Conservation (phyloP, 2,113 vertebrate genomes). For the Onychostoma macrolepis region DNA sequence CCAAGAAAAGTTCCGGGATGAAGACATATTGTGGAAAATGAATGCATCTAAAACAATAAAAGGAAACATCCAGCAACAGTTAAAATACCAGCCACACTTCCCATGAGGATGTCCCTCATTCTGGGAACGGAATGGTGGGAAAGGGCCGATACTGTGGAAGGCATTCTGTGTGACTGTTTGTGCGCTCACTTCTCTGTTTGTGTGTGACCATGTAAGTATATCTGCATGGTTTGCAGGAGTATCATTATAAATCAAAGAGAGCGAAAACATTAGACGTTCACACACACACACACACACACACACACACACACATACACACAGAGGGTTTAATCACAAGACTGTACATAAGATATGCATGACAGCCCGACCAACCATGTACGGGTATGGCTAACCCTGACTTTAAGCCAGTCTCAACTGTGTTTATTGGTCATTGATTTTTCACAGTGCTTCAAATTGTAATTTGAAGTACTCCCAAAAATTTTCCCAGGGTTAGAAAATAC, state of each 20-base stretch:
- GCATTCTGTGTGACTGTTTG: constrained; percentile 36
- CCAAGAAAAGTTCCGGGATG: constrained; percentile 19
- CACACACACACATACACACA: constrained; percentile 4
- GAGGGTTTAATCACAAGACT: neutral
- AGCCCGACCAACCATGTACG: neutral
- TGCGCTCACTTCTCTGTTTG: neutral
- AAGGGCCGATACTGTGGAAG: constrained; percentile 29
- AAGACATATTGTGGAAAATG: neutral
- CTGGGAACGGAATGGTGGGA: constrained; percentile 55
- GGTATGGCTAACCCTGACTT: neutral
- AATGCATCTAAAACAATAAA: constrained; percentile 46
- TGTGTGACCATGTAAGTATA: constrained; percentile 25
- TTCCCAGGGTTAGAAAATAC: constrained; percentile 17
- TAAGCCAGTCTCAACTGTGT: neutral
- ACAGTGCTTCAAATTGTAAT: neutral
- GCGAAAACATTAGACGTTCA: constrained; percentile 17
- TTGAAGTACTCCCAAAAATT: neutral
- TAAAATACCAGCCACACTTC: constrained; percentile 46
- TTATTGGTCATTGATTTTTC: constrained; percentile 20
- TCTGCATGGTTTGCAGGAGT: constrained; percentile 35
- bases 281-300: constrained; percentile 32
- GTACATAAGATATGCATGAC: constrained; percentile 25
- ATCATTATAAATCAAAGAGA: constrained; percentile 43
- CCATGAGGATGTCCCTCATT: constrained; percentile 51
- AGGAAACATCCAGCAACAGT: constrained; percentile 50